phyloP scores from a whole-genome alignment of 2,113 vertebrate genomes.

The Corythaixoides concolor region DNA sequence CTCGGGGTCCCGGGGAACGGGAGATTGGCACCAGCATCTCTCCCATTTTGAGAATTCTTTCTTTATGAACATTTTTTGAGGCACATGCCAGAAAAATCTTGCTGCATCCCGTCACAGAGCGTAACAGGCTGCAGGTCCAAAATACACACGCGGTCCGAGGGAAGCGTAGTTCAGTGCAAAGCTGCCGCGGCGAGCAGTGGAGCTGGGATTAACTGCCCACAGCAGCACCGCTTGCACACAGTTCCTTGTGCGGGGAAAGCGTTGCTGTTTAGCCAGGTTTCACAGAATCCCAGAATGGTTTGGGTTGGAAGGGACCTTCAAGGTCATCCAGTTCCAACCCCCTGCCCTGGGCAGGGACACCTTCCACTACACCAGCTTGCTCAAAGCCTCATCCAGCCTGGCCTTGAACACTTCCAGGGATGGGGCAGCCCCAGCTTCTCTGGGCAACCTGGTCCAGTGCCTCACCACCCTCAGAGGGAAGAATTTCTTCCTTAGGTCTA shows the following conservation, averaged over 20 bases:
- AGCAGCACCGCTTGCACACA: rapidly evolving
- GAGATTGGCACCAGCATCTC: not conserved
- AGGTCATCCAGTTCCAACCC: too few species aligned
- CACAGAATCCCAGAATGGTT: too few species aligned
- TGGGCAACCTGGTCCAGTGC: too few species aligned
- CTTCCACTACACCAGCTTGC: too few species aligned
- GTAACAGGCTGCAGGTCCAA: not conserved
- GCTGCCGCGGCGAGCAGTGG: not conserved
- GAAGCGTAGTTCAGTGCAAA: rapidly evolving
- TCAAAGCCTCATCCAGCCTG: too few species aligned
- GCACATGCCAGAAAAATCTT: not conserved
- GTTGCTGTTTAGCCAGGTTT: not conserved
- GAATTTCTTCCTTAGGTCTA: too few species aligned
- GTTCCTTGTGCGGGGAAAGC: not conserved
- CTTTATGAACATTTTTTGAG: not conserved
- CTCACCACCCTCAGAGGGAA: too few species aligned
- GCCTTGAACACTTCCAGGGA: too few species aligned
- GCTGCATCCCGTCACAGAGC: not conserved
- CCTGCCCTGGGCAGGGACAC: too few species aligned
- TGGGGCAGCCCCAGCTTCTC: too few species aligned
- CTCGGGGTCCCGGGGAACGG: rapidly evolving
- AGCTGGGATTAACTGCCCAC: not conserved
- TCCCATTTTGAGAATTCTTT: not conserved
- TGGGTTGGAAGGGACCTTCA: too few species aligned
- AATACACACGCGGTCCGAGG: rapidly evolving